These are phyloP conservation scores for Lonchura striata DNA, from an alignment of 2,113 vertebrate genomes.

Conservation along the genomic window DNA sequence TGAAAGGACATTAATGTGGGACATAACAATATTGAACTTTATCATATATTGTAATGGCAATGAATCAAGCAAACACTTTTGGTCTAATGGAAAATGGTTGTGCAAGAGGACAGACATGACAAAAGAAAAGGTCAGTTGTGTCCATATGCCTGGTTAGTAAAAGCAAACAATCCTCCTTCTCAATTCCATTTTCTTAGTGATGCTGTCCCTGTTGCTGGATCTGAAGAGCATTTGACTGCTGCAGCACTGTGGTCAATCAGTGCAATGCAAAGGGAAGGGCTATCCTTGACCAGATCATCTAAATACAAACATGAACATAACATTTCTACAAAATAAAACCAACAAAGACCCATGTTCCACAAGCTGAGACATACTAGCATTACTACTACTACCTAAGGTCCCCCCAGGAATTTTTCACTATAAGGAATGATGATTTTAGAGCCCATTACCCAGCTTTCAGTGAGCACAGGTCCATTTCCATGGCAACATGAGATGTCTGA, in stretches of 20 bases:
- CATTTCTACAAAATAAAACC: neutral
- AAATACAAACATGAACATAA: neutral
- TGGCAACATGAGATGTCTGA: neutral
- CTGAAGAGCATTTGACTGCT: neutral
- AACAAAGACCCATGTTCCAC: neutral
- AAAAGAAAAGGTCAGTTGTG: neutral
- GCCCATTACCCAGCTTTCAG: neutral
- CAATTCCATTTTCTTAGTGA: neutral
- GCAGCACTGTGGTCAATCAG: neutral
- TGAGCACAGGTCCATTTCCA: neutral
- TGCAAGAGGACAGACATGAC: neutral
- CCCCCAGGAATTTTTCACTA: neutral
- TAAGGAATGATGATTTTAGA: neutral
- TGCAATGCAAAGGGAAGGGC: neutral
- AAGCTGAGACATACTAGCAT: neutral
- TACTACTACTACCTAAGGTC: neutral
- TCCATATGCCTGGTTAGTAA: neutral
- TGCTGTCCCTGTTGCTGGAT: neutral
- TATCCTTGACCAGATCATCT: neutral
- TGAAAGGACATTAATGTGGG: neutral
- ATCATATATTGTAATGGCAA: neutral
- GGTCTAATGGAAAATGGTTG: neutral
- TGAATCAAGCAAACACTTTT: neutral
- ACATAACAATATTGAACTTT: neutral
- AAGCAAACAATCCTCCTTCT: neutral